Conservation (phyloP, 2,888 invertebrate genomes). For the Limnephilus lunatus region DNA sequence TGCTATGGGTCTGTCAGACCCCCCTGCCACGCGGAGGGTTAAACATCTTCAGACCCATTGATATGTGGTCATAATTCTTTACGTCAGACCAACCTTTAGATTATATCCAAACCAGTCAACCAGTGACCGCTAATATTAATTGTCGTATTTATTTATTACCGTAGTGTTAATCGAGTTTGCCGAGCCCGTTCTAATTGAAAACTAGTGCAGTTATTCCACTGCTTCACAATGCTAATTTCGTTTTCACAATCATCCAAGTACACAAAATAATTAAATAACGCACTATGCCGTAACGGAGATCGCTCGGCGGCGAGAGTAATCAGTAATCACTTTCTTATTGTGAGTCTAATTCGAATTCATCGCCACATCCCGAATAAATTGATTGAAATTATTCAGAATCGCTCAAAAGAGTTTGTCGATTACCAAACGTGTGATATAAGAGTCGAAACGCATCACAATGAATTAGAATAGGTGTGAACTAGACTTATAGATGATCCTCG, state of each 20-base stretch:
- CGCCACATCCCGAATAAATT: constrained; percentile 21
- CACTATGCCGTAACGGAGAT: constrained; percentile 39
- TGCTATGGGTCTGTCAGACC: too few relatives aligned
- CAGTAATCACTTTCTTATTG: constrained; percentile 35
- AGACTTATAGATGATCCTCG: background rate
- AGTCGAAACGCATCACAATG: background rate
- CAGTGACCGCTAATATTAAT: background rate
- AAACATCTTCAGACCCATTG: background rate
- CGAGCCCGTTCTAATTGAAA: background rate
- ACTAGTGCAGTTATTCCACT: background rate
- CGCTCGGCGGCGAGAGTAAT: constrained; percentile 29
- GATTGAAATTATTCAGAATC: background rate
- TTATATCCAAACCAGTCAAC: background rate
- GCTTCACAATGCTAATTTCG: constrained; percentile 23
- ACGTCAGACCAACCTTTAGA: background rate
- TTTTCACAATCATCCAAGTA: constrained; percentile 32
- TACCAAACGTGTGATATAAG: background rate
- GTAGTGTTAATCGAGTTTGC: background rate
- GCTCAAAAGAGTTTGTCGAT: background rate
- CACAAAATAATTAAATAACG: constrained; percentile 42
- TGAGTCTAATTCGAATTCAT: constrained; percentile 7
- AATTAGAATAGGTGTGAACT: background rate
- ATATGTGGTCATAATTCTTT: background rate
- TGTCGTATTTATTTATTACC: background rate
- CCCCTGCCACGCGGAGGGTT: too few relatives aligned